Evolutionary conservation across 1,140 invertebrate species (phyloP).

Genomic region (Tetragnatha versicolor): DNA sequence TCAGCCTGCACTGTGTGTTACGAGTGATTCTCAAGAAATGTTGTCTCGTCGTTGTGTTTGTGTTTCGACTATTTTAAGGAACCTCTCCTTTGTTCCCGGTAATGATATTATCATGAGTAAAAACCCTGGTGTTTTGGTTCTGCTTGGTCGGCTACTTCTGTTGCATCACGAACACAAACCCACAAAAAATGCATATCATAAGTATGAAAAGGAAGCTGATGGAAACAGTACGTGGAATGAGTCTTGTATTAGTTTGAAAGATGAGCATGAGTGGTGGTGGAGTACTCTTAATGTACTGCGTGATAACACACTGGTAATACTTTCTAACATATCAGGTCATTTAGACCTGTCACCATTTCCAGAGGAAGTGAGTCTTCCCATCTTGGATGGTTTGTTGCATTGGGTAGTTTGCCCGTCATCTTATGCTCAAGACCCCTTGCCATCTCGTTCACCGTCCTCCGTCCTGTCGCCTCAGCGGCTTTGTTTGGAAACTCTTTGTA

Average conservation of each 20-base stretch:
- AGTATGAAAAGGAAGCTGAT: slow-evolving; percentile 46
- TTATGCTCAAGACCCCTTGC: slow-evolving; percentile 92
- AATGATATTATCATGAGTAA: slow-evolving; percentile 92
- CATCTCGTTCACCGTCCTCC: slow-evolving; percentile 71
- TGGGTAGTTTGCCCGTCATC: slow-evolving; percentile 96
- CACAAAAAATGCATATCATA: slow-evolving; percentile 38
- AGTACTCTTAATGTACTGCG: slow-evolving; percentile 88
- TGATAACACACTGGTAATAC: slow-evolving; percentile 91
- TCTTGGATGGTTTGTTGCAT: slow-evolving; percentile 93
- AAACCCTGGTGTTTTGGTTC: slow-evolving; percentile 82
- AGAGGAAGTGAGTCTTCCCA: slow-evolving; percentile 88
- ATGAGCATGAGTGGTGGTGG: slow-evolving; percentile 84
- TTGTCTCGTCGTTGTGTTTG: slow-evolving; percentile 87
- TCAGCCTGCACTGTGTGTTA: slow-evolving; percentile 84
- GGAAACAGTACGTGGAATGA: slow-evolving; percentile 36
- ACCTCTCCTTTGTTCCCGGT: slow-evolving; percentile 95
- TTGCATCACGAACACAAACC: slow-evolving; percentile 73
- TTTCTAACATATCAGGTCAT: slow-evolving; percentile 92
- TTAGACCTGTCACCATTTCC: slow-evolving; percentile 84
- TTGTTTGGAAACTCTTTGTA: slow-evolving; percentile 94
- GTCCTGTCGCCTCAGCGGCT: slow-evolving; percentile 85
- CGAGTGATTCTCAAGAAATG: slow-evolving; percentile 85
- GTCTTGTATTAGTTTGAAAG: slow-evolving; percentile 52
- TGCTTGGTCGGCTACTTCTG: slow-evolving; percentile 87
- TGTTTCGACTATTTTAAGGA: slow-evolving; percentile 88